These are phyloP conservation scores for Priapulus caudatus DNA, from an alignment of 2,888 invertebrate species.

Conservation along the genomic window DNA sequence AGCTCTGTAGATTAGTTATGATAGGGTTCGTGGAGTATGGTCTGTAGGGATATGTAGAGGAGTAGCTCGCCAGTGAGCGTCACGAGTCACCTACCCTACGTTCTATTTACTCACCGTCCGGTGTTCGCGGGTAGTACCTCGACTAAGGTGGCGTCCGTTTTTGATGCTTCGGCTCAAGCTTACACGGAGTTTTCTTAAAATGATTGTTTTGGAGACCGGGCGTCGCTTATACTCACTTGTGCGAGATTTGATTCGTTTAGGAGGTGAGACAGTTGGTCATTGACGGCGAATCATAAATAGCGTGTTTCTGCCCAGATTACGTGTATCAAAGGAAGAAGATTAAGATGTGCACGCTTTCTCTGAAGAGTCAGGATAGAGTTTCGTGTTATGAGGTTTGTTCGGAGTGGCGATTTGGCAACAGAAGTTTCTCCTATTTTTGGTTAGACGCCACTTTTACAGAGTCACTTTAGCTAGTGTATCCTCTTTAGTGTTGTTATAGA, in stretches of 20 bases:
- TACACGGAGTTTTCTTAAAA: slow-evolving; percentile 14
- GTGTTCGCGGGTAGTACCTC: slow-evolving; percentile 14
- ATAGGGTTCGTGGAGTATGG: background rate
- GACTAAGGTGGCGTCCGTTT: slow-evolving; percentile 24
- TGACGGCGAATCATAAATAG: slow-evolving; percentile 18
- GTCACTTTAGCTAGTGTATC: too few species aligned
- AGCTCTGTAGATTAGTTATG: background rate
- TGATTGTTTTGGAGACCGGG: slow-evolving; percentile 20
- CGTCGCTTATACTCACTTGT: slow-evolving; percentile 13
- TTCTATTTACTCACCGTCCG: slow-evolving; percentile 17
- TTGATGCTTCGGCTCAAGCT: slow-evolving; percentile 19
- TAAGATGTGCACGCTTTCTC: slow-evolving; percentile 15
- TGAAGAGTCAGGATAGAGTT: slow-evolving; percentile 4
- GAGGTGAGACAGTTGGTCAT: slow-evolving; percentile 15
- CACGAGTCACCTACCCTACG: slow-evolving; percentile 12
- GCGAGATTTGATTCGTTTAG: slow-evolving; percentile 16
- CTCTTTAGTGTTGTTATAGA: too few species aligned
- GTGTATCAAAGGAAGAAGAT: slow-evolving; percentile 10
- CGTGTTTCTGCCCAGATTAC: slow-evolving; percentile 17
- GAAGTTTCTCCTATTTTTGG: slow-evolving; percentile 13
- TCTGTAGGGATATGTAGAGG: background rate
- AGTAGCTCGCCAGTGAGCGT: background rate
- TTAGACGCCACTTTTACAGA: slow-evolving; percentile 16
- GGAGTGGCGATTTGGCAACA: slow-evolving; percentile 13
- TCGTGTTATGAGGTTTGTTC: slow-evolving; percentile 10